Conservation (phyloP, 2,797 vertebrate species). For the Phalanger gymnotis region DNA sequence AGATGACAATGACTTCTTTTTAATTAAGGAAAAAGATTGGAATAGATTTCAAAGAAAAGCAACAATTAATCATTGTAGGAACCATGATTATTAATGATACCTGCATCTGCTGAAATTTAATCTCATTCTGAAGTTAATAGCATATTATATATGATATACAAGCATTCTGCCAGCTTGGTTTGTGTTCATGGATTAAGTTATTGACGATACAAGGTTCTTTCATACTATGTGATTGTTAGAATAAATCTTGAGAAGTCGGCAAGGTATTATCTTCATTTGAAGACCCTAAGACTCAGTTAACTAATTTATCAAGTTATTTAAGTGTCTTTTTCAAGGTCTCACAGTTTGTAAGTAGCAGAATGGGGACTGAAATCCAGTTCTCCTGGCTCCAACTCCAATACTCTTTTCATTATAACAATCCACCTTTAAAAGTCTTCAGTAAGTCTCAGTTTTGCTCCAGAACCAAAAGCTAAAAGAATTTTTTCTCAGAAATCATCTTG, state of each 20-base stretch:
- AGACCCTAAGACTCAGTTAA: not conserved
- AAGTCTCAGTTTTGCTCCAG: not conserved
- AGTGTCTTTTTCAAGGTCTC: not conserved
- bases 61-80: not conserved
- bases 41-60: not conserved
- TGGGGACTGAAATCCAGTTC: not conserved
- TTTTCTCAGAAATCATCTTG: not conserved
- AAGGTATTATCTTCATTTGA: not conserved
- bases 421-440: not conserved
- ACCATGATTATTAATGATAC: not conserved
- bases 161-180: not conserved
- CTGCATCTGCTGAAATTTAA: not conserved
- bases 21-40: not conserved
- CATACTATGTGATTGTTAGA: not conserved
- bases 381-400: not conserved
- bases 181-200: not conserved
- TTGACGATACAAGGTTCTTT: not conserved
- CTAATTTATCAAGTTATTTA: not conserved
- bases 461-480: not conserved
- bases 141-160: not conserved
- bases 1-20: rapidly evolving
- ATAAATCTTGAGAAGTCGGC: not conserved
- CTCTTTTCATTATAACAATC: not conserved
- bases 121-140: not conserved
- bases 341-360: not conserved